These are phyloP conservation scores for Heteractis magnifica DNA, from an alignment of 92 coral and sea anemone genomes.

Conservation along the genomic window DNA sequence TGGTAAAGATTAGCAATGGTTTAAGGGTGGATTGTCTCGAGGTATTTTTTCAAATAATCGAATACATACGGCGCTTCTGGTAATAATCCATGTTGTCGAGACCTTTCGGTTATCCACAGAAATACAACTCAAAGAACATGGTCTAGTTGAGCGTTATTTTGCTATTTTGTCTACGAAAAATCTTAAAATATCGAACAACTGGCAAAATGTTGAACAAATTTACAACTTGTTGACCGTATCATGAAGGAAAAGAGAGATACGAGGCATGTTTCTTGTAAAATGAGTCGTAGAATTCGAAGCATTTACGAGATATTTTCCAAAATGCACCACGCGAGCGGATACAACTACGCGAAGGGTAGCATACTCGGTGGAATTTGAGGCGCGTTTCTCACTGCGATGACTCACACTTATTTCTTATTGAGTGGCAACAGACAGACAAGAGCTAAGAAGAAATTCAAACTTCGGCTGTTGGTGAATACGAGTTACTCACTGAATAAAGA, in stretches of 20 bases:
- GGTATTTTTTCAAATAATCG: not conserved
- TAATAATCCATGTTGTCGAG: conserved; percentile 2
- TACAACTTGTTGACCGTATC: not conserved
- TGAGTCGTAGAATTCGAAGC: conserved; percentile 6
- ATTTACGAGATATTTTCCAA: conserved; percentile 4
- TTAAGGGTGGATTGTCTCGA: not conserved
- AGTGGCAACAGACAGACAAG: conserved; percentile 37
- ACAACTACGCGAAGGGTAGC: not conserved
- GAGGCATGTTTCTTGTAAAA: not conserved
- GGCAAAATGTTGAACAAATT: not conserved
- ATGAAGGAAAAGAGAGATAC: not conserved
- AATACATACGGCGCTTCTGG: not conserved
- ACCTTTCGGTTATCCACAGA: not conserved
- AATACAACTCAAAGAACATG: not conserved
- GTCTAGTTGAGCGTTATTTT: not conserved
- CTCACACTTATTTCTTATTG: conserved; percentile 16
- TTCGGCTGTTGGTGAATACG: conserved; percentile 25
- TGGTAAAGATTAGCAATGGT: conserved; percentile 1
- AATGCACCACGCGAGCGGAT: not conserved
- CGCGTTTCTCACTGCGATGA: conserved; percentile 29
- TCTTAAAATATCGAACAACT: not conserved
- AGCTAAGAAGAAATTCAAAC: conserved; percentile 9
- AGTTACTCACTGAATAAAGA: not conserved
- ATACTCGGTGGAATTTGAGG: conserved; percentile 15
- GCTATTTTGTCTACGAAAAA: not conserved